Base-by-base conservation (phyloP, 2,888 invertebrate genomes). In the Acanthoscelides obtectus region DNA sequence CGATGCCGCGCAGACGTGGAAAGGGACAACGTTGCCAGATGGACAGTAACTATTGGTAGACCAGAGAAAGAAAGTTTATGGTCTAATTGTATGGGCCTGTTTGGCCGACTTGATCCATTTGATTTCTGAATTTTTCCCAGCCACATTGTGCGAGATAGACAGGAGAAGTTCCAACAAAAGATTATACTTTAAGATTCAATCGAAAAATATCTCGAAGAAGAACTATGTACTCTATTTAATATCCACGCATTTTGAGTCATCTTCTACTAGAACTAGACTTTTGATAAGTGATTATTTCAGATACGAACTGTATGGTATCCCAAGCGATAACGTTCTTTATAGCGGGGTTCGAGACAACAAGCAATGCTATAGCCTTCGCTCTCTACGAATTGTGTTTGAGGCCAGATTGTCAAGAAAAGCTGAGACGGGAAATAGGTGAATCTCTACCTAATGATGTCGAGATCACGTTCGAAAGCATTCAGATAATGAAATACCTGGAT, bases 261-360 rank as follows among this genome's bases (percentile, higher is more conserved):
- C n/a, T n/a, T n/a, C n/a, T n/a, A n/a, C n/a, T n/a, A n/a, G n/a
- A n/a, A n/a, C 6, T 1, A n/a, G 17, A 65, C 21, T 68, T 20
- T 20, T 69, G 63, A 20, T 65, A 65, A 65, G 65, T 12, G 12
- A 22, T 20, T 66, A 66, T 69, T 69, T 45, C 73, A 82, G 81
- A 86, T 68, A 81, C 81, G 1, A 78, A 83, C 0, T 78, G 78
- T 71, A 80, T 88, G 74, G 77, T 83, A 0, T 82, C 88, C 0
- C 87, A 88, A 72, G 83, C 86, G 0, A 79, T 87, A 0, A 84
- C 88, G 0, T 88, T 89, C 76, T 88, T 87, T 75, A 74, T 86
- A 0, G 89, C 88, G 22, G 88, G 88, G 0, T 87, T 86, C 75
- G 88, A 88, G 77, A 88, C 88, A 0, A 87, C 88, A 0, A 87